Percentiles rank a stretch among this genome's conserved stretches.
Evolutionary conservation across 1,140 invertebrate genomes (phyloP).

Genomic region (Arion vulgaris): DNA sequence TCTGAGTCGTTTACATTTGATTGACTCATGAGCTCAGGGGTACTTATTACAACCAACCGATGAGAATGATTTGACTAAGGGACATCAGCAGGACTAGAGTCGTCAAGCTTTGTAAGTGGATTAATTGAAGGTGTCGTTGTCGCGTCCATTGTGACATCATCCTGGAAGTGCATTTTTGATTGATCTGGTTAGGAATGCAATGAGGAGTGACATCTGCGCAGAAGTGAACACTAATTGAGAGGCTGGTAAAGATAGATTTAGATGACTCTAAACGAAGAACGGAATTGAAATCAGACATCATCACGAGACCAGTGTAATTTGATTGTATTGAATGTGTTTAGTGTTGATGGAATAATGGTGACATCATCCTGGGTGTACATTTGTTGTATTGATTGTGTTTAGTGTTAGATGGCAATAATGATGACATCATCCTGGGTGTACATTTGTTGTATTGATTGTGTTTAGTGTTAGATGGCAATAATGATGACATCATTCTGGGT

Average conservation of each 20-base stretch:
- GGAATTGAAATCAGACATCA: not conserved
- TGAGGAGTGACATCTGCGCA: not conserved
- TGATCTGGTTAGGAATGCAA: not conserved
- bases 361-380: too few relatives aligned
- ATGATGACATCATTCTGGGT: too few relatives aligned
- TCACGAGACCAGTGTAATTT: too few relatives aligned
- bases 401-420: too few relatives aligned
- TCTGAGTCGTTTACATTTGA: not conserved
- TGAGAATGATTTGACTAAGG: not conserved
- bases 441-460: too few relatives aligned
- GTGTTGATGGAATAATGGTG: too few relatives aligned
- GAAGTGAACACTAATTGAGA: constrained; percentile 8
- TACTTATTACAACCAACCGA: not conserved
- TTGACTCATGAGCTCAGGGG: not conserved
- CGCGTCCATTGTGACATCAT: not conserved
- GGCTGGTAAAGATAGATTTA: not conserved
- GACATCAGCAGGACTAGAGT: not conserved
- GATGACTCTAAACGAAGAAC: not conserved
- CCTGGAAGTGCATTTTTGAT: not conserved
- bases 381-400: too few relatives aligned
- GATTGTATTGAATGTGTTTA: too few relatives aligned
- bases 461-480: too few relatives aligned
- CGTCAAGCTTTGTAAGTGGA: not conserved
- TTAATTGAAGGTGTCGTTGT: constrained; percentile 28
- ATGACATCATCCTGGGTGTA: too few relatives aligned